Percentiles rank a stretch among this genome's conserved stretches.
Evolutionary conservation across 1,140 invertebrate genomes (phyloP).

Genomic region (Pemphigus obesinymphae): DNA sequence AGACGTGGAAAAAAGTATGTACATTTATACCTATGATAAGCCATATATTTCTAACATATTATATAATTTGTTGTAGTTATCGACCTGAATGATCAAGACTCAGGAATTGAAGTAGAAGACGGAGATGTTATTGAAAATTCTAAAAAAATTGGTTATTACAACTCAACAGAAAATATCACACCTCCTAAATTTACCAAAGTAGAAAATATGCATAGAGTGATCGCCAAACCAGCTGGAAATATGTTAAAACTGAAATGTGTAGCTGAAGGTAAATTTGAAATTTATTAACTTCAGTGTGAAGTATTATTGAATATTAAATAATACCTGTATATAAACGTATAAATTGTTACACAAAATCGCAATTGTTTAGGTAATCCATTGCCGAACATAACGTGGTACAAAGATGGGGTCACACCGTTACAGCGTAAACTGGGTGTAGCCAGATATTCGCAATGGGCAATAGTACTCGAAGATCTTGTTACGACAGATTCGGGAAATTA

Average conservation of each 20-base stretch:
- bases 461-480: conserved; percentile 69
- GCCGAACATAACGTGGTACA: conserved; percentile 74
- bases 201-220: conserved; percentile 53
- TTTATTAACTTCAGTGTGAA: not conserved
- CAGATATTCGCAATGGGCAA: conserved; percentile 61
- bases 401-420: conserved; percentile 62
- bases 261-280: conserved; percentile 52
- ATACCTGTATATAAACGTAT: not conserved
- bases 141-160: conserved; percentile 10
- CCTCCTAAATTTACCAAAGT: conserved; percentile 52
- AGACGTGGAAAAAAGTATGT: conserved; percentile 64
- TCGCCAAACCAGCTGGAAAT: conserved; percentile 65
- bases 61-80: too few relatives aligned
- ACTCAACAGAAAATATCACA: not conserved
- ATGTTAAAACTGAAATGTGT: conserved; percentile 62
- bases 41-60: too few relatives aligned
- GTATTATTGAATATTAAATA: not conserved
- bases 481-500: conserved; percentile 77
- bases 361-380: conserved; percentile 60
- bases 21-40: not conserved
- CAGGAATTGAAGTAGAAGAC: conserved; percentile 21
- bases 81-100: not conserved
- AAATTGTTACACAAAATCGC: not conserved
- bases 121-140: not conserved
- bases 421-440: conserved; percentile 59